A percentile compares a stretch with the other conserved stretches of the same genome.
phyloP scores from a whole-genome alignment of 2,797 vertebrate species.

The Sebastes umbrosus region DNA sequence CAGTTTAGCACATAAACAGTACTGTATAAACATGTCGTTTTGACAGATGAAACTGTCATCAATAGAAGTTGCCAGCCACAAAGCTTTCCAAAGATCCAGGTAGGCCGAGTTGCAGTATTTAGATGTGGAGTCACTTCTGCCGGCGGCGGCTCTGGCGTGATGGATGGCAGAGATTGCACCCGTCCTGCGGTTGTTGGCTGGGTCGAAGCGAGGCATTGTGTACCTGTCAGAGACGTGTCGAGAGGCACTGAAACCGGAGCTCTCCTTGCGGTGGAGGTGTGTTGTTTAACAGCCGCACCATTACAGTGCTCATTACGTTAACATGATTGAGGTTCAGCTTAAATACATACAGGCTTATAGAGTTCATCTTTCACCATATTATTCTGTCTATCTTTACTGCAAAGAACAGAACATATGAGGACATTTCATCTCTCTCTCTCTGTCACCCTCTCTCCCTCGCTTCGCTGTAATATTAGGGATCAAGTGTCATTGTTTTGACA shows the following conservation, averaged over 20 bases:
- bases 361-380: conserved; percentile 51
- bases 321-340: conserved; percentile 71
- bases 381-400: conserved; percentile 40
- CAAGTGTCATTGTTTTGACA: conserved; percentile 82
- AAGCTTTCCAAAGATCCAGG: conserved; percentile 4
- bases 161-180: conserved; percentile 51
- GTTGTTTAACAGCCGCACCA: conserved; percentile 65
- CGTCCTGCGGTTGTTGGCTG: conserved; percentile 39
- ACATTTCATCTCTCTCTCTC: conserved; percentile 7
- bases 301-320: conserved; percentile 72
- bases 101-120: conserved; percentile 9
- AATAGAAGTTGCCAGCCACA: conserved; percentile 3
- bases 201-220: conserved; percentile 66
- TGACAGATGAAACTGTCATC: conserved; percentile 5
- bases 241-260: conserved; percentile 60
- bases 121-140: conserved; percentile 9
- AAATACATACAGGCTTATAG: conserved; percentile 48
- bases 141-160: conserved; percentile 34
- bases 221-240: conserved; percentile 71
- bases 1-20: not conserved
- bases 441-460: conserved; percentile 1
- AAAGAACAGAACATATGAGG: conserved; percentile 21
- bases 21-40: conserved; percentile 3
- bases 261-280: conserved; percentile 48
- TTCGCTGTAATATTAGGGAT: conserved; percentile 68